Base-by-base conservation (phyloP, 1,140 invertebrate species). In the Penaeus japonicus region DNA sequence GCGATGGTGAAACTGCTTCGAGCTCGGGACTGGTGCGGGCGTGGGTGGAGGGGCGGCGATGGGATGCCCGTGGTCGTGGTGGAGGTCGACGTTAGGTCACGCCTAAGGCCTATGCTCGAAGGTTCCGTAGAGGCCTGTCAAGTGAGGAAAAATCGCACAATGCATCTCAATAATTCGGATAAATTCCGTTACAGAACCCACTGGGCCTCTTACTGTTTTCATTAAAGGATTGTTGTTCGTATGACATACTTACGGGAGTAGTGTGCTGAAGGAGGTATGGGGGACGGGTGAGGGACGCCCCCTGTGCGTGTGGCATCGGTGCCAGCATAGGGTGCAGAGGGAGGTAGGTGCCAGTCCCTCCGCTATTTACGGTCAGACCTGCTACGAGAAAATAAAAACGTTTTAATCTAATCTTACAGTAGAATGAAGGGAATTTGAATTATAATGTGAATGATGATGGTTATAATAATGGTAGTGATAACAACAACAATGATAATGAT, bases 1-100 rank as follows among this genome's bases (percentile, higher is more conserved):
- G 85, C 85, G n/a, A 87, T 87, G 57, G 78, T 87, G 78, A 87
- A 87, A 27, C 85, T 87, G 47, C 85, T 77, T 15, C 85, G 85
- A 32, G 65, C 32, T 4, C 70, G 65, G 22, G 57, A 78, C 24
- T 80, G 78, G 79, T 82, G 85, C 4, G 57, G 59, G 57, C 79
- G 79, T 54, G 47, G 53, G 15, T 62, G 70, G 20, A 57, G 53
- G 39, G 53, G 57, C n/a, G 78, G 77, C 18, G 53, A 32, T 10
- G 77, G 32, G 59, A 55, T 30, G 22, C 73, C 77, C 4, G 54
- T 12, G 0, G 85, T 70, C 12, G 85, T 70, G 12, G 84, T 75
- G 3, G 85, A 87, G 84, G 84, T 78, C 4, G 81, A 2, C 0
- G 55, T 57, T 35, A 82, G 78, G 27, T 78, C 78, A 4, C 79